Conservation (phyloP, 2,797 vertebrate genomes). For the Geotrypetes seraphini region DNA sequence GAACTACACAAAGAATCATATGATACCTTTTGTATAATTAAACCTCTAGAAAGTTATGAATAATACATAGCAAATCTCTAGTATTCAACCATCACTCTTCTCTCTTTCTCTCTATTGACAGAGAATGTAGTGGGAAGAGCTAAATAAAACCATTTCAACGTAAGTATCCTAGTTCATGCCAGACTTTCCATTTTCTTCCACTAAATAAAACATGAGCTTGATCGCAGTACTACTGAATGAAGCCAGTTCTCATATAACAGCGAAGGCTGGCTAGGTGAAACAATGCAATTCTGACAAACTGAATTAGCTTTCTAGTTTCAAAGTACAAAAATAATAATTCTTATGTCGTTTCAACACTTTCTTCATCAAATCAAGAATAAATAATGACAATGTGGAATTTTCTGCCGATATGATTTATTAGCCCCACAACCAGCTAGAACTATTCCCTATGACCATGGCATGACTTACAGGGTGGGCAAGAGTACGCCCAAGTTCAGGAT, state of each 20-base stretch:
- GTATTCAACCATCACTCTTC: conserved; percentile 46
- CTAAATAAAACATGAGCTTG: conserved; percentile 76
- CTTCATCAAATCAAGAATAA: too few relatives aligned
- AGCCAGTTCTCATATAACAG: conserved; percentile 52
- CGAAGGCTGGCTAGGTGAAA: conserved; percentile 36
- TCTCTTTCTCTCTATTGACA: conserved; percentile 32
- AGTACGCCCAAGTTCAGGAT: too few relatives aligned
- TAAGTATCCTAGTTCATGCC: conserved; percentile 38
- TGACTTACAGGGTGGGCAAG: too few relatives aligned
- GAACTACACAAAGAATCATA: conserved; percentile 24
- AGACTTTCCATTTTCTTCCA: conserved; percentile 66
- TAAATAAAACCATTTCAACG: conserved; percentile 42
- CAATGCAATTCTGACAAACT: conserved; percentile 31
- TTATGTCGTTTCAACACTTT: conserved; percentile 26
- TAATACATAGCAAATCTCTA: conserved; percentile 61
- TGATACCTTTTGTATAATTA: conserved; percentile 46
- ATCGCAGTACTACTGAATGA: conserved; percentile 46
- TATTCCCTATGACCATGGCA: too few relatives aligned
- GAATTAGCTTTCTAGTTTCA: conserved; percentile 29
- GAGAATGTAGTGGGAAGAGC: conserved; percentile 24
- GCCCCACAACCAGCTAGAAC: too few relatives aligned
- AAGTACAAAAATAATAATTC: conserved; percentile 22
- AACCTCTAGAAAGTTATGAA: conserved; percentile 49
- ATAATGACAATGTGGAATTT: too few relatives aligned
- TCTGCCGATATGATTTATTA: too few relatives aligned